Evolutionary conservation across 2,888 invertebrate species (phyloP).

Genomic region (Cryptus armator): DNA sequence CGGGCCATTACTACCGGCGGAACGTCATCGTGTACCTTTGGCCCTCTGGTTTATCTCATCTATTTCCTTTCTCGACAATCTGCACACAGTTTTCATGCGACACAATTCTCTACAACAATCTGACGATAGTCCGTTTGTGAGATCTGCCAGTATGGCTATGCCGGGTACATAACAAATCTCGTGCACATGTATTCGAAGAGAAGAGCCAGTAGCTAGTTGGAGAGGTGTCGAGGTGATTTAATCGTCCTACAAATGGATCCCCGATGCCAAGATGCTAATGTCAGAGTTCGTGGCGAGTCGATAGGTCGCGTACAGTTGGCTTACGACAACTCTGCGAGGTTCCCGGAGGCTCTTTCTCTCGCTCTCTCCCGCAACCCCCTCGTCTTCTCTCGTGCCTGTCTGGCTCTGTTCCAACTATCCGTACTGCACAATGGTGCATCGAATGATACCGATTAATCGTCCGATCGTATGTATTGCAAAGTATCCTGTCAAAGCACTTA

Average conservation of each 20-base stretch:
- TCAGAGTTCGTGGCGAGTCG: conserved; percentile 66
- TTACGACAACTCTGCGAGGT: conserved; percentile 44
- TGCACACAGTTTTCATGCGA: background rate
- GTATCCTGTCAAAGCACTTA: conserved; percentile 2
- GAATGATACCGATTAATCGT: conserved; percentile 48
- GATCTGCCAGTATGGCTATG: background rate
- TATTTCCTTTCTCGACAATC: background rate
- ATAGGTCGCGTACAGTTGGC: conserved; percentile 65
- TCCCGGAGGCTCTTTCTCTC: conserved; percentile 25
- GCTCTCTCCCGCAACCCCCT: conserved; percentile 2
- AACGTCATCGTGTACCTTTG: background rate
- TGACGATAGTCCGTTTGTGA: too few species aligned
- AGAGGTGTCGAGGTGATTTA: conserved; percentile 67
- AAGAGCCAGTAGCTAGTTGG: conserved; percentile 6
- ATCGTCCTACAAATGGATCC: conserved; percentile 76
- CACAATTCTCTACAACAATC: too few species aligned
- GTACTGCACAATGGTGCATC: conserved; percentile 30
- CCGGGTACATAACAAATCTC: background rate
- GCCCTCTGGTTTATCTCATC: background rate
- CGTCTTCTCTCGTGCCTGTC: conserved; percentile 5
- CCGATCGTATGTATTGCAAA: conserved; percentile 8
- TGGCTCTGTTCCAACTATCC: conserved; percentile 59
- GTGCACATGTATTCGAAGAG: background rate
- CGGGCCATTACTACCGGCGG: background rate
- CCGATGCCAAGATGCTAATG: conserved; percentile 65